A percentile compares a stretch with the other conserved stretches of the same genome.
These are phyloP conservation scores for Rhagologus leucostigma DNA, from an alignment of 2,113 vertebrate genomes.

Conservation along the genomic window DNA sequence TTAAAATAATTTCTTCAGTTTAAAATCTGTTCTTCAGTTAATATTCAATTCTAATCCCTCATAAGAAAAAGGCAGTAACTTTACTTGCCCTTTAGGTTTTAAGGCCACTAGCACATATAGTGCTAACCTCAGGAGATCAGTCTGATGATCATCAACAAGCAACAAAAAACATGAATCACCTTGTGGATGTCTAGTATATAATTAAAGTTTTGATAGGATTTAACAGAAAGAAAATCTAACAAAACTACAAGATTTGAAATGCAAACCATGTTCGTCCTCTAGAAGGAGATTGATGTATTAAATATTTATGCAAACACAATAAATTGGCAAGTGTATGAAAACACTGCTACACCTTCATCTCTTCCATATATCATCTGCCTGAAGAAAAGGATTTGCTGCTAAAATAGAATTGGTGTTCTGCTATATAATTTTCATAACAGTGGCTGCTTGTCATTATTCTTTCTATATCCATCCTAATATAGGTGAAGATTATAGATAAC, in stretches of 20 bases:
- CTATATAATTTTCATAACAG: conserved; percentile 12
- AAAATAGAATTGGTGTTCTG: conserved; percentile 32
- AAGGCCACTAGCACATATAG: not conserved
- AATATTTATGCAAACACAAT: conserved; percentile 75
- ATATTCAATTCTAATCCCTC: not conserved
- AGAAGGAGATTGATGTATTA: conserved; percentile 69
- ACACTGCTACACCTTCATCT: conserved; percentile 66
- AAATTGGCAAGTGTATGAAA: conserved; percentile 72
- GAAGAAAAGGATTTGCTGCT: conserved; percentile 34
- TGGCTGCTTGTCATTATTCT: not conserved
- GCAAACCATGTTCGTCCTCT: conserved; percentile 29
- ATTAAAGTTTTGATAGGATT: conserved; percentile 20
- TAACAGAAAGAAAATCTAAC: conserved; percentile 27
- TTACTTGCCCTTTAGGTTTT: not conserved
- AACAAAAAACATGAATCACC: not conserved
- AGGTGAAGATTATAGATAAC: conserved; percentile 25
- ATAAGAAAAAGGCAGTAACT: not conserved
- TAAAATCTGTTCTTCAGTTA: not conserved
- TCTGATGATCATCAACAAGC: not conserved
- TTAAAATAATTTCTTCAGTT: not conserved
- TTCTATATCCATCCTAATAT: conserved; percentile 27
- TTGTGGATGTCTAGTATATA: conserved; percentile 3
- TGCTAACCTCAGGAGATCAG: not conserved
- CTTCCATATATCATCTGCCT: conserved; percentile 54
- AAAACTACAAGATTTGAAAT: conserved; percentile 47